These are phyloP conservation scores for Podabrus alpinus DNA, from an alignment of 2,888 invertebrate species.

Conservation along the genomic window DNA sequence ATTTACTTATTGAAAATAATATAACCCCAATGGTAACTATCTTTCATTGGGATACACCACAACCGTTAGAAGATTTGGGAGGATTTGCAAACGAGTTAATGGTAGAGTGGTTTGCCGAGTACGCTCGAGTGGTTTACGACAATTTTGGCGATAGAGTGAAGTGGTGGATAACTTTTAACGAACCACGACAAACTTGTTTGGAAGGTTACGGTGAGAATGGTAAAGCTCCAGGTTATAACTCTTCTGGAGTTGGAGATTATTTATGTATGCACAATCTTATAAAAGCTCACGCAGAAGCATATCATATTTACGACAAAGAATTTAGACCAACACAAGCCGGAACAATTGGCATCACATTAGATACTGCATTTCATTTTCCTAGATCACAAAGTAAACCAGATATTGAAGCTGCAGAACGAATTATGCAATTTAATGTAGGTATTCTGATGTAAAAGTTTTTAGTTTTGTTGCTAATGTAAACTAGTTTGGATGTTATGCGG, in stretches of 20 bases:
- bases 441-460: not conserved
- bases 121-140: constrained; percentile 56
- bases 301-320: constrained; percentile 63
- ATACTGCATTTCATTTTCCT: constrained; percentile 59
- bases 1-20: constrained; percentile 58
- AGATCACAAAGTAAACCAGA: constrained; percentile 56
- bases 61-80: constrained; percentile 52
- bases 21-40: constrained; percentile 61
- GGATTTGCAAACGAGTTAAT: constrained; percentile 60
- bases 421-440: constrained; percentile 60
- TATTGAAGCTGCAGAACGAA: constrained; percentile 57
- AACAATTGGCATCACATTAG: constrained; percentile 60
- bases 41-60: constrained; percentile 62
- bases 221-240: constrained; percentile 48
- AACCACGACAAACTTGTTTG: constrained; percentile 50
- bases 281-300: constrained; percentile 68
- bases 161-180: constrained; percentile 61
- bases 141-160: constrained; percentile 47
- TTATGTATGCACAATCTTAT: constrained; percentile 66
- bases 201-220: constrained; percentile 42
- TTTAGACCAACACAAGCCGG: constrained; percentile 58
- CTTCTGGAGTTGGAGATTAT: constrained; percentile 63
- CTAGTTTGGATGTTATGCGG: constrained; percentile 44
- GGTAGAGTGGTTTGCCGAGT: constrained; percentile 61
- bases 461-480: not conserved